A percentile compares a stretch with the other conserved stretches of the same genome.
phyloP scores from a whole-genome alignment of 2,113 vertebrate species.

The Pipra filicauda region DNA sequence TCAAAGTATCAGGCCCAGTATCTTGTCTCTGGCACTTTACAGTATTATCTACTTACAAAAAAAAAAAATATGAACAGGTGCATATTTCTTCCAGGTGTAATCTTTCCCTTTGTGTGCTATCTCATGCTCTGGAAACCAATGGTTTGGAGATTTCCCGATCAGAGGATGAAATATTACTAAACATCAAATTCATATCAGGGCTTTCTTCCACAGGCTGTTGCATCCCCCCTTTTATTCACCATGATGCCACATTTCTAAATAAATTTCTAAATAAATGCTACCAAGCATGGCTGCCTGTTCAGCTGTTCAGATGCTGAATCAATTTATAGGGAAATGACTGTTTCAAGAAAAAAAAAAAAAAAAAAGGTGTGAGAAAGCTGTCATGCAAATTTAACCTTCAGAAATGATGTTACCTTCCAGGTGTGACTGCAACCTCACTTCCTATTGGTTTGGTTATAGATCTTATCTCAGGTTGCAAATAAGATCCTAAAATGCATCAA shows the following conservation, averaged over 20 bases:
- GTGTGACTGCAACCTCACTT: background rate
- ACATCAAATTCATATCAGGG: background rate
- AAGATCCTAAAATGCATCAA: background rate
- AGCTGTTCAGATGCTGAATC: background rate
- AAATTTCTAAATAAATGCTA: background rate
- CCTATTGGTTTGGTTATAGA: background rate
- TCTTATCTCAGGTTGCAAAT: background rate
- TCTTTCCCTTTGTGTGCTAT: background rate
- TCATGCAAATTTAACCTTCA: background rate
- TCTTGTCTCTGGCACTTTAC: background rate
- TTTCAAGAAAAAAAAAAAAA: background rate
- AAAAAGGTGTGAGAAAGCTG: background rate
- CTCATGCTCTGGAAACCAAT: background rate
- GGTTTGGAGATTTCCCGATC: background rate
- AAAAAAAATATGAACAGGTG: background rate
- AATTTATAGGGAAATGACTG: background rate
- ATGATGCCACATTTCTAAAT: too few relatives aligned
- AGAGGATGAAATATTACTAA: background rate
- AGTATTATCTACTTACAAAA: background rate
- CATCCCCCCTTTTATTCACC: background rate
- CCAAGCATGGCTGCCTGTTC: background rate
- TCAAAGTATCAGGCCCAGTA: background rate
- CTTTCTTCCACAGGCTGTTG: background rate
- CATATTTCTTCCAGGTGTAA: background rate
- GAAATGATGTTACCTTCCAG: background rate